Base-by-base conservation (phyloP, 2,888 invertebrate species). In the Diloba caeruleocephala region DNA sequence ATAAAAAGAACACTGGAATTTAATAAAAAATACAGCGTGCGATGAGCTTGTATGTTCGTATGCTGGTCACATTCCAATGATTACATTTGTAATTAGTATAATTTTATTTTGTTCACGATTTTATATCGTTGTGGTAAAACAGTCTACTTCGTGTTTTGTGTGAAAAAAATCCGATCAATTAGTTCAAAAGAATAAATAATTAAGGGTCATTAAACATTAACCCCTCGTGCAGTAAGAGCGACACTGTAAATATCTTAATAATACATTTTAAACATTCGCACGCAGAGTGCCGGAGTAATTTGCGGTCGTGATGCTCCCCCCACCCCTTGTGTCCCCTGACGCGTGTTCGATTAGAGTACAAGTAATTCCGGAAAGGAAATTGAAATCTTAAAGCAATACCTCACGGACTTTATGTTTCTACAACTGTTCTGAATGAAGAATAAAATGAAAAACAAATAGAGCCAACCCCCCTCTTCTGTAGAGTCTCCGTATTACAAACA, bases 291-390 rank as follows among this genome's bases (percentile, higher is more conserved):
- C 74, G 83, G 84, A 86, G 90, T 91, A 91, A 92, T 92, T 92
- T 90, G 91, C 87, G 91, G 91, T 82, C 79, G 83, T 78, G 83
- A 84, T 83, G 80, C 79, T 62, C 79, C 80, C 76, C 76, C 60
- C 76, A 61, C 50, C 70, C 71, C 70, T 63, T 75, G 69, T 70
- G 81, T 88, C 87, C 89, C 90, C 82, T 82, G 88, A 91, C 90
- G 91, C 91, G 88, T 89, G 92, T 91, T 92, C 92, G 92, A 93
- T 93, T 92, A 92, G 88, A 90, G 86, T 82, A 87, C 90, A 88
- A 91, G 92, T 93, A 92, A 93, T 93, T 93, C 89, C 90, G 88
- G 86, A 87, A 92, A 91, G 92, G 92, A 93, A 93, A 93, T 93
- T 92, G 92, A 93, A 93, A 93, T 92, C 92, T 92, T 91, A 89